Evolutionary conservation across 2,113 vertebrate genomes (phyloP), one percentile per base, ranked within the genome.

Genomic region (Perca flavescens): DNA sequence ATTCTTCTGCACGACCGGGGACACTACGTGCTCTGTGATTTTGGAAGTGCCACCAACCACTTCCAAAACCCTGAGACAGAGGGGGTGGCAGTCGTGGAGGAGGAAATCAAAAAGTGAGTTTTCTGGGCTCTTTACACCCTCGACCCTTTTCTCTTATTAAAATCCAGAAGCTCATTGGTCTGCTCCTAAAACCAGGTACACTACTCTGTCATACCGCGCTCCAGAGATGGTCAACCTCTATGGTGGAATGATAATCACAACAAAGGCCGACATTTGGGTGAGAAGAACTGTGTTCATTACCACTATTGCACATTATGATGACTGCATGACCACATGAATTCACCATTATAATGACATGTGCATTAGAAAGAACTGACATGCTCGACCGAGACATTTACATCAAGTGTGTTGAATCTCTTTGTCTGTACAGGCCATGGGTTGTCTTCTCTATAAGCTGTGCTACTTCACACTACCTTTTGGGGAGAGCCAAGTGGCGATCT

Each of bases 221-320:
- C 98, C 98, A 62, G 98, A 99, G 93, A 99, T 99, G 98, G 97
- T 99, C 81, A 99, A 99, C 94, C 95, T 99, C 6, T 99, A 99
- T 63, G 96, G 96, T 52, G 98, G 97, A 86, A 97, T 97, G 88
- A 90, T 97, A 84, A 99, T 99, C 88, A 99, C 97, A 68, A 97
- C 97, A n/a, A 99, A 99, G 89, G 98, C 98, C 65, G 98, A 99
- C 85, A 97, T 99, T 76, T 99, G 98, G 98, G 98, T 99, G 93
- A 5, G 97, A 94, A 50, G 1, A 43, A 43, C 22, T 53, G 9
- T 49, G 57, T 62, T 69, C 15, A 57, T 31, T 36, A 40, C 4
- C 16, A 9, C 5, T 15, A 14, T 53, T 15, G 17, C 16, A 36
- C 21, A 14, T 4, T 34, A 9, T 49, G 17, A 47, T 54, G 5